phyloP scores from a whole-genome alignment of 2,888 invertebrate species.

The Megaustenia siamemsis region DNA sequence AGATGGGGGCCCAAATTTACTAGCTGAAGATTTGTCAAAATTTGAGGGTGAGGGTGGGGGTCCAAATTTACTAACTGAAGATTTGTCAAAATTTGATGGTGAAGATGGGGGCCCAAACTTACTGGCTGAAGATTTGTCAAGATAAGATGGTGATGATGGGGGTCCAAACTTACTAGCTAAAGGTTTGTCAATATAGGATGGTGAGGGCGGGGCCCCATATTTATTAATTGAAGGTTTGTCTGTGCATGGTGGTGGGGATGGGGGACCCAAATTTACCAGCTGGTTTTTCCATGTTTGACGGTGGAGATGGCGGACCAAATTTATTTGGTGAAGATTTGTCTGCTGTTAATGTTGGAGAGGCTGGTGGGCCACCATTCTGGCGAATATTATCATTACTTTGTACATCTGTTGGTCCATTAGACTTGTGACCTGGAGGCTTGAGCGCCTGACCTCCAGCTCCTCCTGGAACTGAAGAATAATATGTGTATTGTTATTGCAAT shows the following conservation, averaged over 20 bases:
- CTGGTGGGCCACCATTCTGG: slow-evolving; percentile 79
- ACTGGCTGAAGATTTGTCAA: slow-evolving; percentile 80
- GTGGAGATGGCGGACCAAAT: slow-evolving; percentile 54
- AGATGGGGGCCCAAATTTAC: slow-evolving; percentile 48
- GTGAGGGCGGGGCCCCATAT: slow-evolving; percentile 68
- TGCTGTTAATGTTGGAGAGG: slow-evolving; percentile 56
- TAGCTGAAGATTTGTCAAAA: slow-evolving; percentile 73
- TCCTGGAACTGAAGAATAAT: slow-evolving; percentile 52
- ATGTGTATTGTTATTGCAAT: too few species aligned
- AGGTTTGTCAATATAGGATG: slow-evolving; percentile 74
- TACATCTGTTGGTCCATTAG: slow-evolving; percentile 57
- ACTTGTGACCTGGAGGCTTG: slow-evolving; percentile 57
- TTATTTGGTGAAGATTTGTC: slow-evolving; percentile 73
- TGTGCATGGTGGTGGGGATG: slow-evolving; percentile 56
- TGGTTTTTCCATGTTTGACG: slow-evolving; percentile 47
- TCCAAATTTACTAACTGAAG: slow-evolving; percentile 81
- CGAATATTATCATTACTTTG: slow-evolving; percentile 47
- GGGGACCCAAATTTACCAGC: too few species aligned
- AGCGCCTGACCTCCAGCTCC: slow-evolving; percentile 55
- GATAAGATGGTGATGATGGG: slow-evolving; percentile 57
- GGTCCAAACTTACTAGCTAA: slow-evolving; percentile 80
- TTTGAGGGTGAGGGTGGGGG: slow-evolving; percentile 58
- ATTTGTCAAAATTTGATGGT: slow-evolving; percentile 52
- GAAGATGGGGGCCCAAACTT: slow-evolving; percentile 74
- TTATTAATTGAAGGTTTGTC: slow-evolving; percentile 81